Conservation (phyloP, 2,888 invertebrate species). For the Ophion costatus region DNA sequence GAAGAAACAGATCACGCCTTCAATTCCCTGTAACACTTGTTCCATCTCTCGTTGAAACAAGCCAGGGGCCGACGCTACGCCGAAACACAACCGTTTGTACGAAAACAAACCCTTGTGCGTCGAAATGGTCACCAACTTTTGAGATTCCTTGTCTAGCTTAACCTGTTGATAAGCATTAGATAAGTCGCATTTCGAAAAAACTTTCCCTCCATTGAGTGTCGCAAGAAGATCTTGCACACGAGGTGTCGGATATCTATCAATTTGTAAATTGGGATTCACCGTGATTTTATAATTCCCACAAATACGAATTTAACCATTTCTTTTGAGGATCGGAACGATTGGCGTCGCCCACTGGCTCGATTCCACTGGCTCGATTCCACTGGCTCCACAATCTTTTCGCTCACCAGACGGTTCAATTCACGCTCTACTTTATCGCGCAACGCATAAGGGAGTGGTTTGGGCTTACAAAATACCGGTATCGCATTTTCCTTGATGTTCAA, state of each 20-base stretch:
- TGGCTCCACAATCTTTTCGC: conserved; percentile 44
- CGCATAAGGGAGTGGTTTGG: conserved; percentile 62
- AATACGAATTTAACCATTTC: conserved; percentile 68
- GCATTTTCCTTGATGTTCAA: neutral
- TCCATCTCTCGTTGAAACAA: conserved; percentile 73
- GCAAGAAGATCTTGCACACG: conserved; percentile 56
- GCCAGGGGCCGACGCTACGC: conserved; percentile 47
- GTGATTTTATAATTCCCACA: conserved; percentile 71
- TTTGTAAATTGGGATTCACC: conserved; percentile 44
- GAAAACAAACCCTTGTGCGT: neutral
- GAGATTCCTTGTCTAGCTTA: conserved; percentile 13
- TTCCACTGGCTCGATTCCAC: conserved; percentile 69
- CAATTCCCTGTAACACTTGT: conserved; percentile 70
- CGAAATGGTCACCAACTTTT: conserved; percentile 8
- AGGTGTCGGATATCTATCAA: conserved; percentile 62
- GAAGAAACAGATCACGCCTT: conserved; percentile 75
- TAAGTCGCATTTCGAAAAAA: conserved; percentile 67
- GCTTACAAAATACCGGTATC: conserved; percentile 2
- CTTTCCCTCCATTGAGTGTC: conserved; percentile 63
- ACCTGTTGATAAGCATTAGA: conserved; percentile 33
- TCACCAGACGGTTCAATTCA: conserved; percentile 12
- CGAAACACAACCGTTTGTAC: conserved; percentile 29
- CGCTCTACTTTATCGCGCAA: conserved; percentile 39
- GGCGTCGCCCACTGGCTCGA: no score
- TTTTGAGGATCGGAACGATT: conserved; percentile 70